Percentiles rank a stretch among this genome's conserved stretches.
These are phyloP conservation scores for Corythoichthys intestinalis DNA, from an alignment of 2,113 vertebrate genomes.

Conservation along the genomic window DNA sequence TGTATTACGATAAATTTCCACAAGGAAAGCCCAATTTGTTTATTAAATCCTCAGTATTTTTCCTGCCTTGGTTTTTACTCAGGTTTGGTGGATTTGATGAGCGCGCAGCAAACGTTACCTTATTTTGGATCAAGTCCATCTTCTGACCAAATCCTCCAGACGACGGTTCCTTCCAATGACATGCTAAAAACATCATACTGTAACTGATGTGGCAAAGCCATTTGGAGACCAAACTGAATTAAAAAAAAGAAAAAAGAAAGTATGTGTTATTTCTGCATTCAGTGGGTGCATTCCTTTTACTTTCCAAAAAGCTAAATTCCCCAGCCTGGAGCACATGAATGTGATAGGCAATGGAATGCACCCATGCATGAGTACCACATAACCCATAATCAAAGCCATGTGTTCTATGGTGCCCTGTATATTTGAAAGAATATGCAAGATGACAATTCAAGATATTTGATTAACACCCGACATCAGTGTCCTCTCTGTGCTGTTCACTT, in stretches of 20 bases:
- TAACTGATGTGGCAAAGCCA: conserved; percentile 33
- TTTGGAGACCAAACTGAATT: conserved; percentile 17
- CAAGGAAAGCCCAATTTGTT: conserved; percentile 57
- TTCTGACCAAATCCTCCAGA: conserved; percentile 32
- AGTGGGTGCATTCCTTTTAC: conserved; percentile 32
- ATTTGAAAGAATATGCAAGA: conserved; percentile 18
- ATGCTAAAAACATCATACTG: conserved; percentile 44
- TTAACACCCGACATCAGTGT: conserved; percentile 5
- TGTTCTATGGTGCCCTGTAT: conserved; percentile 30
- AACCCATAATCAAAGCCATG: conserved; percentile 39
- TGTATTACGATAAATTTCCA: conserved; percentile 57
- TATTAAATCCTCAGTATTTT: conserved; percentile 45
- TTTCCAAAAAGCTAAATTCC: conserved; percentile 22
- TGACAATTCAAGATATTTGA: conserved; percentile 18
- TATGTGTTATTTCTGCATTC: conserved; percentile 33
- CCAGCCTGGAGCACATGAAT: conserved; percentile 23
- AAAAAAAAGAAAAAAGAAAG: conserved; percentile 30
- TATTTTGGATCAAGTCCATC: conserved; percentile 37
- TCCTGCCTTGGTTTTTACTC: conserved; percentile 44
- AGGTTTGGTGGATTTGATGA: conserved; percentile 45
- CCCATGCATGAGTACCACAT: conserved; percentile 26
- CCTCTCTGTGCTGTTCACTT: not conserved
- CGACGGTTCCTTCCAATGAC: conserved; percentile 24
- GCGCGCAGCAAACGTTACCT: conserved; percentile 42
- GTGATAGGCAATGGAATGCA: conserved; percentile 28